Evolutionary conservation across 1,140 invertebrate species (phyloP), one percentile per base, ranked within the genome.

Genomic region (Zaprionus capensis): DNA sequence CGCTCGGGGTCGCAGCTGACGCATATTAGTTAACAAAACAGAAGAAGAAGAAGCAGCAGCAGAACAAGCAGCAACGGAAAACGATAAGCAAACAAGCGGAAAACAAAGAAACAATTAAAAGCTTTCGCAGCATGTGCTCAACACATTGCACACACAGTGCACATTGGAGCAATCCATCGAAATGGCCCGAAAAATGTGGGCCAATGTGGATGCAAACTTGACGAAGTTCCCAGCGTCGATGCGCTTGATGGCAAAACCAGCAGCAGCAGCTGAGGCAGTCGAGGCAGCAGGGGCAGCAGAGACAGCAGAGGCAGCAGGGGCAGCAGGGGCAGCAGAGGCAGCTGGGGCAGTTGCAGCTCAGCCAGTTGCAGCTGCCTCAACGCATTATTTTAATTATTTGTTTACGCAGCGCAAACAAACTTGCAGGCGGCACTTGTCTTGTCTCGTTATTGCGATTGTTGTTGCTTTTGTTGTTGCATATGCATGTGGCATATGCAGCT

Each of bases 301-400:
- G n/a, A n/a, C n/a, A n/a, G n/a, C n/a, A n/a, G 7, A n/a, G 56
- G 84, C 81, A 76, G 26, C 26, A 6, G 26, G 6, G 7, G 28
- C 7, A 11, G 83, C 78, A 11, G 2, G 4, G 9, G 9, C 81
- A 84, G 78, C 74, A 9, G n/a, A 2, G 3, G 41, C 41, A 44
- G 83, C 77, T 78, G 49, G 14, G 57, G 84, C 81, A 76, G 78
- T 71, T 61, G 55, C 82, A 82, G 76, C 74, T 79, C 78, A 74
- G 79, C 26, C 38, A 28, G 44, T 34, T 46, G 70, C 15, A 53
- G 61, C 80, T 36, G 57, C 28, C 67, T 58, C 83, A 72, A 64
- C 78, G 76, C 79, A 90, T 90, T 90, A 90, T 80, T 91, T 85
- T 90, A 90, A 90, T 90, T 90, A 90, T 90, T 90, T 90, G 85